A percentile compares a stretch with the other conserved stretches of the same genome.
These are phyloP conservation scores for Stegophylla sp. DNA, from an alignment of 2,888 invertebrate genomes.

Conservation along the genomic window DNA sequence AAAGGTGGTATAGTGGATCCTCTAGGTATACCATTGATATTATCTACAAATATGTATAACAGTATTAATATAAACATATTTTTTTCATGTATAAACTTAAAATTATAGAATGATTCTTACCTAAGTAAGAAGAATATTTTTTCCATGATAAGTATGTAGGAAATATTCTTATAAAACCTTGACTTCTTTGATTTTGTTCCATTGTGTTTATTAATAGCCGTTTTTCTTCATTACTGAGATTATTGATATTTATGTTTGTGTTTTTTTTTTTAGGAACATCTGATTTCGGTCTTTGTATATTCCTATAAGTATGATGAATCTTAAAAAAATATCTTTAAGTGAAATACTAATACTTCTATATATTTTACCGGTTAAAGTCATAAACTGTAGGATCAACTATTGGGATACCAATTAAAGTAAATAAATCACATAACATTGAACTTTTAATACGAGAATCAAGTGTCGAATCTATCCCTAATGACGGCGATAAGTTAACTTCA, in stretches of 20 bases:
- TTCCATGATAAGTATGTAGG: slow-evolving; percentile 89
- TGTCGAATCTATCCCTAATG: slow-evolving; percentile 89
- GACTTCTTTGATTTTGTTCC: slow-evolving; percentile 81
- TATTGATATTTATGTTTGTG: slow-evolving; percentile 63
- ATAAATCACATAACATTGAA: slow-evolving; percentile 85
- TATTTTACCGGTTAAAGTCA: slow-evolving; percentile 1
- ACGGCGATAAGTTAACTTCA: slow-evolving; percentile 93
- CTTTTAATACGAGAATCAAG: slow-evolving; percentile 92
- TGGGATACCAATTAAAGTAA: slow-evolving; percentile 88
- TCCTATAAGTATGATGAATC: background rate
- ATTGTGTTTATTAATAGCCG: slow-evolving; percentile 77
- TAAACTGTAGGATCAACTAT: slow-evolving; percentile 71
- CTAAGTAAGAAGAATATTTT: slow-evolving; percentile 79
- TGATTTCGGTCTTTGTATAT: slow-evolving; percentile 27
- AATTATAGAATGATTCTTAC: slow-evolving; percentile 64
- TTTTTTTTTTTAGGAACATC: slow-evolving; percentile 40
- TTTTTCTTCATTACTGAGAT: slow-evolving; percentile 78
- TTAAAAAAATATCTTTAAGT: slow-evolving; percentile 2
- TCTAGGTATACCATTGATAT: slow-evolving; percentile 38
- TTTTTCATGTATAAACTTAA: background rate
- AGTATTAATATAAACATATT: background rate
- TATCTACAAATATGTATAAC: background rate
- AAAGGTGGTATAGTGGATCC: slow-evolving; percentile 51
- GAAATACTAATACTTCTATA: background rate
- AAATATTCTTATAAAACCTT: slow-evolving; percentile 89